Conservation (phyloP, 2,888 invertebrate species). For the Nyleta sp. region DNA sequence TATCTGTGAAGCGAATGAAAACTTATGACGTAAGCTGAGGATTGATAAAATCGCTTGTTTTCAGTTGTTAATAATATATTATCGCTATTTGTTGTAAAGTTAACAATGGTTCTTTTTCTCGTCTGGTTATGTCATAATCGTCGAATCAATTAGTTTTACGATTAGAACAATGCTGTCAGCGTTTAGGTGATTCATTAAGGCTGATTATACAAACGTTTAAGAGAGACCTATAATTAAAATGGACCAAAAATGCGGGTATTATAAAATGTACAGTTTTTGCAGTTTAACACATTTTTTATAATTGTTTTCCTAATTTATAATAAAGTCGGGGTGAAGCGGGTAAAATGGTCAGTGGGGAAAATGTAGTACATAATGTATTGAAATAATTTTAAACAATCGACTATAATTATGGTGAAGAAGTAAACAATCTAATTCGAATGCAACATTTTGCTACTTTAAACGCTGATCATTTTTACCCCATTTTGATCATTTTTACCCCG, state of each 20-base stretch:
- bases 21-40: slow-evolving; percentile 13
- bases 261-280: too few relatives aligned
- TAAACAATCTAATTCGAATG: too few relatives aligned
- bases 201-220: background rate
- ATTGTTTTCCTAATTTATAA: too few relatives aligned
- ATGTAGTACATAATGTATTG: too few relatives aligned
- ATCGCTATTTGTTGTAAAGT: background rate
- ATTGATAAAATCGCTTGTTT: slow-evolving; percentile 25
- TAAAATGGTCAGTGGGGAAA: too few relatives aligned
- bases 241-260: background rate
- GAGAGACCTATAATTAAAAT: background rate
- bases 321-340: too few relatives aligned
- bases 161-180: slow-evolving; percentile 10
- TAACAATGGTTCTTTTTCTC: background rate
- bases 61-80: slow-evolving; percentile 13
- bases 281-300: too few relatives aligned
- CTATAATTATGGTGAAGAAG: too few relatives aligned
- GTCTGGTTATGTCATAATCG: slow-evolving; percentile 8
- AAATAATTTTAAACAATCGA: too few relatives aligned
- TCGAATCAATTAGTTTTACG: slow-evolving; percentile 17
- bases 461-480: too few relatives aligned
- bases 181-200: slow-evolving; percentile 17
- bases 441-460: too few relatives aligned
- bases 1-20: slow-evolving; percentile 15
- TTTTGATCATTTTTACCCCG: too few relatives aligned